Base-by-base conservation (phyloP, 2,888 invertebrate genomes). In the Melinaea menophilus region DNA sequence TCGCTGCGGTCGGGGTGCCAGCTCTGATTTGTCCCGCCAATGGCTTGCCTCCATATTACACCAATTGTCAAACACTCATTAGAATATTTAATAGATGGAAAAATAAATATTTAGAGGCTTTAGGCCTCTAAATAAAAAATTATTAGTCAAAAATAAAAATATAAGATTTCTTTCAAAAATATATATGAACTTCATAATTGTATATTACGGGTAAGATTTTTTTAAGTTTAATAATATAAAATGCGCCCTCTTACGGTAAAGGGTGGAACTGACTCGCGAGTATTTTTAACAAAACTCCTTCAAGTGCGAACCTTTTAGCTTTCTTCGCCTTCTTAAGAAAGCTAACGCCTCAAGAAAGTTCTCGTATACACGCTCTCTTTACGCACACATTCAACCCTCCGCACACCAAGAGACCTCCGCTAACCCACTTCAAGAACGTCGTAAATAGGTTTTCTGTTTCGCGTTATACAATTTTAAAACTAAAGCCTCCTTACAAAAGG, bases 281-380 rank as follows among this genome's bases (percentile, higher is more conserved):
- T 77, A 85, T 89, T 89, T 90, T 90, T 88, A 84, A 81, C 82
- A 79, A 86, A 88, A 87, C 82, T 77, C 79, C 80, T 75, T 84
- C 83, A 82, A 90, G 85, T 83, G 83, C 78, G 81, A 88, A 86
- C 88, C 88, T 88, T 90, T 88, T 82, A 81, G 79, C 75, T 88
- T 90, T 89, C 88, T 90, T 89, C 85, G 80, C 82, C 76, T 90
- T 88, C 86, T 86, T 90, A 89, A 87, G 88, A 88, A 90, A 86
- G 78, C 76, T 71, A 77, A 82, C 81, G 80, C 79, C 84, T 81
- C 81, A 86, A 90, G 89, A 90, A 89, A 87, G 82, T 85, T 83
- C 78, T 75, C 78, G 75, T 75, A 79, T 79, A 79, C 73, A 74
- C 76, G 71, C 76, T 75, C 73, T 70, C 71, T 69, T 66, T 67